Percentiles rank a stretch among this genome's conserved stretches.
phyloP scores from a whole-genome alignment of 2,888 invertebrate genomes.

The Dryomyza anilis region DNA sequence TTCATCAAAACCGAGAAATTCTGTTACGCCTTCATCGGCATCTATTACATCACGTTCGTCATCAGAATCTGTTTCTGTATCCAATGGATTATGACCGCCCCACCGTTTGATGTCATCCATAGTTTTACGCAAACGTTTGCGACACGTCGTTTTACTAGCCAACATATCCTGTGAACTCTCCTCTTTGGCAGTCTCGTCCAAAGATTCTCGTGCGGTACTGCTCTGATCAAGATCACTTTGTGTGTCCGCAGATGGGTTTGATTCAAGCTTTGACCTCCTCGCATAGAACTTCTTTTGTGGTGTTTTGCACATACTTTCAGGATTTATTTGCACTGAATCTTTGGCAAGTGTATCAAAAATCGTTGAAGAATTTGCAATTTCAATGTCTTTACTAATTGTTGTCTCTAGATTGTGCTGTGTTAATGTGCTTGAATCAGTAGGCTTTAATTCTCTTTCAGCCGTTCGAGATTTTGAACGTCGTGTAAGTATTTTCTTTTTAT shows the following conservation, averaged over 20 bases:
- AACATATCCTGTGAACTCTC: conserved; percentile 25
- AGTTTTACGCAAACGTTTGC: conserved; percentile 35
- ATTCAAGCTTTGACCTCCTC: background rate
- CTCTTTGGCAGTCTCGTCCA: conserved; percentile 27
- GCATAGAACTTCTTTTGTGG: too few relatives aligned
- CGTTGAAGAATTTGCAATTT: too few relatives aligned
- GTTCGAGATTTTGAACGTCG: background rate
- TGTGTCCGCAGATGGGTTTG: background rate
- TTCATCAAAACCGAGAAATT: conserved; percentile 40
- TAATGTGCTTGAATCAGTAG: too few relatives aligned
- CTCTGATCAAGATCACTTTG: conserved; percentile 12
- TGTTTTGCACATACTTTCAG: too few relatives aligned
- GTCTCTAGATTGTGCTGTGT: too few relatives aligned
- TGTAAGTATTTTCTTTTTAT: background rate
- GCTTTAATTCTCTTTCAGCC: background rate
- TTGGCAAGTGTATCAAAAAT: background rate
- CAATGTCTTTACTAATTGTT: too few relatives aligned
- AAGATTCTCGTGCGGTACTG: background rate
- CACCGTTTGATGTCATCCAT: conserved; percentile 27
- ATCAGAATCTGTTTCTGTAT: conserved; percentile 23
- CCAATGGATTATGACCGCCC: background rate
- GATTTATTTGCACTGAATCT: too few relatives aligned
- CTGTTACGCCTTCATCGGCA: conserved; percentile 1
- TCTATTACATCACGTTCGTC: background rate
- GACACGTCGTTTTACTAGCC: conserved; percentile 2